Conservation (phyloP, 2,113 vertebrate species). For the Periophthalmus modestus region DNA sequence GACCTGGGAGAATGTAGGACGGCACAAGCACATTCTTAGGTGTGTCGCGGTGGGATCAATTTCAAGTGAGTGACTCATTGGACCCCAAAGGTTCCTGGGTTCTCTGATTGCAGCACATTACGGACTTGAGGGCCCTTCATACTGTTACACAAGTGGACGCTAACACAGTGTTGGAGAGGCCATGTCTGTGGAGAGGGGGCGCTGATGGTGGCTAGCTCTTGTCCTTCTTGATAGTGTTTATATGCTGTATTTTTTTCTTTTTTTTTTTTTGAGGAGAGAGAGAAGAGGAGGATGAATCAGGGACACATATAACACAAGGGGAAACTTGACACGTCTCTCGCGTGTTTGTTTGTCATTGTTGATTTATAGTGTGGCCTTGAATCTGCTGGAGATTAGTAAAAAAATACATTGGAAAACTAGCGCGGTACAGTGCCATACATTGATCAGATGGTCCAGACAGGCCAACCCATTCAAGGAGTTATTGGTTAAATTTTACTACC, state of each 20-base stretch:
- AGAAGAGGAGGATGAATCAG: constrained; percentile 3
- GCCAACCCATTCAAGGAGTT: background rate
- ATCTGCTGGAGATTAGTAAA: background rate
- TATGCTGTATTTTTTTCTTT: background rate
- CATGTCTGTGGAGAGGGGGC: background rate
- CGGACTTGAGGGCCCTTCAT: constrained; percentile 60
- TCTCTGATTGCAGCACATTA: constrained; percentile 70
- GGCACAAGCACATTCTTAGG: constrained; percentile 7
- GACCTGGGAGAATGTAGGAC: constrained; percentile 29
- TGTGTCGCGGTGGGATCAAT: constrained; percentile 37
- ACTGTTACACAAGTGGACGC: constrained; percentile 46
- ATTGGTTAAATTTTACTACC: background rate
- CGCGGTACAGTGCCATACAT: background rate
- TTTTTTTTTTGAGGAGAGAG: too few species aligned
- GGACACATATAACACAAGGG: constrained; percentile 6
- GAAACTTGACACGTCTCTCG: background rate
- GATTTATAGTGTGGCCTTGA: constrained; percentile 4
- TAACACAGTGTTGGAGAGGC: constrained; percentile 28
- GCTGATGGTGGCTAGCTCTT: background rate
- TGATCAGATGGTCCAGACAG: background rate
- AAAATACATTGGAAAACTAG: background rate
- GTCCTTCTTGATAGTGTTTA: constrained; percentile 9
- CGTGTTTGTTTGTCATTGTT: constrained; percentile 1
- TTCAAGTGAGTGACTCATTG: constrained; percentile 58
- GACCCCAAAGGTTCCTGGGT: constrained; percentile 46